phyloP scores from a whole-genome alignment of 2,888 invertebrate genomes.

The Antheraea assamensis region DNA sequence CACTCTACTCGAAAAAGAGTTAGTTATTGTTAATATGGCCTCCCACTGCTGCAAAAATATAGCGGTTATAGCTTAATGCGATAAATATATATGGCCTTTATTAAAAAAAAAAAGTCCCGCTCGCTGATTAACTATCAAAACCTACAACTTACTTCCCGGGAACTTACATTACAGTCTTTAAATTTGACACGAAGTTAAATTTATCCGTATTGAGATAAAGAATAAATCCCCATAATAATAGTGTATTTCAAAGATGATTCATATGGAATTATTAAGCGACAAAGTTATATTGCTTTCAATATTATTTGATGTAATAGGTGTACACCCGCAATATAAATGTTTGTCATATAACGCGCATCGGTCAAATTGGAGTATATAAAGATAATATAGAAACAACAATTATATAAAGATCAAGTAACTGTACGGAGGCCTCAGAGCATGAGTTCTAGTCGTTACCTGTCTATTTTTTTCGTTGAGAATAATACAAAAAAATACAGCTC shows the following conservation, averaged over 20 bases:
- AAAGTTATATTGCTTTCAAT: neutral
- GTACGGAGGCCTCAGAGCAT: neutral
- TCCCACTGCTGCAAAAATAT: too few species aligned
- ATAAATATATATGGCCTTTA: neutral
- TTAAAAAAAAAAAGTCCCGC: too few species aligned
- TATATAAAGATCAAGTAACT: neutral
- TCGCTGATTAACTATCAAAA: neutral
- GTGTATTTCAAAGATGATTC: neutral
- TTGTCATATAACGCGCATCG: neutral
- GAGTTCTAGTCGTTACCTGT: neutral
- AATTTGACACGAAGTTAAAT: neutral
- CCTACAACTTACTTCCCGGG: too few species aligned
- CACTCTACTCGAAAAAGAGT: too few species aligned
- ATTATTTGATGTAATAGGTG: neutral
- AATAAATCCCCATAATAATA: neutral
- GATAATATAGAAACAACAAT: neutral
- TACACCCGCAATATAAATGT: neutral
- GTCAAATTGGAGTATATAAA: neutral
- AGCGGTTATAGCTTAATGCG: neutral
- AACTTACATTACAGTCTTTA: neutral
- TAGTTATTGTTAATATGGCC: neutral
- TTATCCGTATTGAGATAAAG: neutral
- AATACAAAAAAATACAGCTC: too few species aligned
- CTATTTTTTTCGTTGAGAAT: too few species aligned
- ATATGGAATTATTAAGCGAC: neutral